Evolutionary conservation across 2,888 invertebrate species (phyloP).

Genomic region (Carterocephalus palaemon): DNA sequence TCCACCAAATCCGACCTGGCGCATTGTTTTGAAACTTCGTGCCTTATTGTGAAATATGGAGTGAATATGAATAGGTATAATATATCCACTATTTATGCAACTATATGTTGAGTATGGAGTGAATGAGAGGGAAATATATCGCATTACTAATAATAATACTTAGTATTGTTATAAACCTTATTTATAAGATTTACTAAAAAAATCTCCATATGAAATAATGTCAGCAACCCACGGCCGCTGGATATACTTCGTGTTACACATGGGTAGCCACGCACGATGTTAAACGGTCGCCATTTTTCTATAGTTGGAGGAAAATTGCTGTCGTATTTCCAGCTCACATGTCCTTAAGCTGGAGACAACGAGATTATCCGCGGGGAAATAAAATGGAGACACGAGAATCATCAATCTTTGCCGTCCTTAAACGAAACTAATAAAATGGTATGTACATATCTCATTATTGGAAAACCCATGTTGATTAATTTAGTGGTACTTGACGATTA

Average conservation of each 20-base stretch:
- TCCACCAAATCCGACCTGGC: no score
- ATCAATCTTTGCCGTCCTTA: conserved; percentile 57
- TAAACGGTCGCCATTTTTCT: conserved; percentile 74
- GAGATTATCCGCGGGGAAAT: conserved; percentile 74
- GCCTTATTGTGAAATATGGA: no score
- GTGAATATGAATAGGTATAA: no score
- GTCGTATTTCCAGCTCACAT: conserved; percentile 75
- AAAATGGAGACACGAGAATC: conserved; percentile 70
- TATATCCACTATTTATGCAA: no score
- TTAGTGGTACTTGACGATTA: conserved; percentile 13
- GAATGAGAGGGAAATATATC: no score
- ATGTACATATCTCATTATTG: conserved; percentile 22
- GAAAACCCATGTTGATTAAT: conserved; percentile 35
- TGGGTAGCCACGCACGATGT: conserved; percentile 55
- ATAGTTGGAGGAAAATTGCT: conserved; percentile 74
- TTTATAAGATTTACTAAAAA: conserved; percentile 1
- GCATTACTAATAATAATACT: no score
- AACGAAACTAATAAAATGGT: conserved; percentile 30
- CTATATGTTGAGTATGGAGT: no score
- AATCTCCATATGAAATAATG: conserved; percentile 7
- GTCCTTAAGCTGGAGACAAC: conserved; percentile 75
- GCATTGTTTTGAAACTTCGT: no score
- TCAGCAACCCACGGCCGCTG: conserved; percentile 9
- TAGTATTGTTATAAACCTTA: no score
- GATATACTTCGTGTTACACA: conserved; percentile 24